Conservation (phyloP, 2,113 vertebrate species). For the Spea bombifrons region DNA sequence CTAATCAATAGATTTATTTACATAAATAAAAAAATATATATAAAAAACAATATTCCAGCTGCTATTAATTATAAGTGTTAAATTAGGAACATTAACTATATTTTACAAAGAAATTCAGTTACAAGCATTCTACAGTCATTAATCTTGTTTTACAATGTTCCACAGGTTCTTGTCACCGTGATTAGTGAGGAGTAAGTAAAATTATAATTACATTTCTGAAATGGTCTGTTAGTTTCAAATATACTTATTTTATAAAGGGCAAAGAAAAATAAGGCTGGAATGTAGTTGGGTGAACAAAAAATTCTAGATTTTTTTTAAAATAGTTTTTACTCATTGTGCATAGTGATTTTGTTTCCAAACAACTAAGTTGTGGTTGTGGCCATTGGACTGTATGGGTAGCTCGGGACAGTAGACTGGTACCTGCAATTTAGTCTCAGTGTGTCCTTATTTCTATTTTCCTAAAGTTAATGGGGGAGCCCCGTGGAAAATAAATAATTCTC, state of each 20-base stretch:
- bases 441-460: too few species aligned
- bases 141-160: conserved; percentile 39
- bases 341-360: too few species aligned
- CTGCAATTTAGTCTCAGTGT: too few species aligned
- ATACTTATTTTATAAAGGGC: conserved; percentile 22
- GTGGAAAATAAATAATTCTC: too few species aligned
- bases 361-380: too few species aligned
- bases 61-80: too few species aligned
- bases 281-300: background rate
- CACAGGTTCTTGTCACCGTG: conserved; percentile 25
- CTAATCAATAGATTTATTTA: too few species aligned
- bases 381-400: too few species aligned
- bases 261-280: conserved; percentile 14
- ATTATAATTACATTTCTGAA: conserved; percentile 39
- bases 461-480: too few species aligned
- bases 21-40: too few species aligned
- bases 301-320: background rate
- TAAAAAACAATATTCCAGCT: too few species aligned
- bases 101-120: conserved; percentile 14
- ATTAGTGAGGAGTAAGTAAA: conserved; percentile 39
- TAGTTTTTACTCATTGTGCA: background rate
- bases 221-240: conserved; percentile 34
- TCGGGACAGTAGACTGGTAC: too few species aligned
- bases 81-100: conserved; percentile 7
- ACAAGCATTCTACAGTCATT: conserved; percentile 13